Base-by-base conservation (phyloP, 2,113 vertebrate species). In the Crypturellus undulatus region DNA sequence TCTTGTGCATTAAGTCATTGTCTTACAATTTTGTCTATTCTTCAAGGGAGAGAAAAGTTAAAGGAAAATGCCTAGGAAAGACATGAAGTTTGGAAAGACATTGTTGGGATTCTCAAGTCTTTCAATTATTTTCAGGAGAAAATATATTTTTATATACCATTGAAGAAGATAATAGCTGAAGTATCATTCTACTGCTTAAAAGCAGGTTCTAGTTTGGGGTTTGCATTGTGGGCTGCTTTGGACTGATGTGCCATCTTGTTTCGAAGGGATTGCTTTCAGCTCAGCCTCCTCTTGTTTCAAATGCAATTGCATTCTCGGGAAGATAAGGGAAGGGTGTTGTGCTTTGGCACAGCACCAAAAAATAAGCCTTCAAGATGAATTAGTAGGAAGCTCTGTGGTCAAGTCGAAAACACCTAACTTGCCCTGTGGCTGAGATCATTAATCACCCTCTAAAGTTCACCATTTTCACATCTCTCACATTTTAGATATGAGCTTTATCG, bases 401-500 rank as follows among this genome's bases (percentile, higher is more conserved):
- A 25, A 38, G 45, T 81, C 22, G 59, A 78, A 90, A 90, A 51
- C 13, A 63, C 13, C 60, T 83, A 76, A 84, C n/a, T 24, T 88
- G 12, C 12, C 73, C 68, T 40, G 25, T 63, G 63, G 52, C 77
- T 34, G 73, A 72, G 49, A 70, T 60, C 59, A 76, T 76, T 20
- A 82, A 4, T 69, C 71, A 84, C 9, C 32, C 32, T 65, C 62
- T 92, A 51, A 76, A 83, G 54, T 87, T 96, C 92, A 92, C 40
- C 5, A 3, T 73, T 94, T 93, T 93, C 56, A 34, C 81, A 77
- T 88, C 89, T 76, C 42, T 65, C 42, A 60, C 45, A 52, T 76
- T 91, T 89, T 83, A 79, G 38, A 64, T 70, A 77, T 1, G 2
- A 75, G 6, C 18, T 92, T 93, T 95, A 79, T 94, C 94, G 90